Evolutionary conservation across 2,797 vertebrate genomes (phyloP).

Genomic region (Gymnoscopelus braueri): DNA sequence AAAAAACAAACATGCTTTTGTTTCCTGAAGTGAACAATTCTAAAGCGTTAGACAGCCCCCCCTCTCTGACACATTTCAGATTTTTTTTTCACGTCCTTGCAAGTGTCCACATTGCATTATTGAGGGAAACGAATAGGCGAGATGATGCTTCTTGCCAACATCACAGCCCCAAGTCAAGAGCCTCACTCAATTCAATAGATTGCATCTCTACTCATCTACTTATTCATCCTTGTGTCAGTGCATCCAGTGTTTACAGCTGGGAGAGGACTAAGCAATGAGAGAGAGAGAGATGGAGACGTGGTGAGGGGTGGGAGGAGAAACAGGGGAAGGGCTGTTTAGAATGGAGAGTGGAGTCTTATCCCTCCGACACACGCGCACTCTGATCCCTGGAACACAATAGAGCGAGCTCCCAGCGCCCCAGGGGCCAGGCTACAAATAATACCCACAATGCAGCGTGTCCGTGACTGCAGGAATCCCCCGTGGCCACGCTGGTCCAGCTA

Average conservation of each 20-base stretch:
- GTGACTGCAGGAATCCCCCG: slow-evolving; percentile 70
- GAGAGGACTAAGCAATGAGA: slow-evolving; percentile 50
- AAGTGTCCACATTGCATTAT: slow-evolving; percentile 12
- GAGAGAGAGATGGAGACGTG: slow-evolving; percentile 1
- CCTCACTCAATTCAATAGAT: slow-evolving; percentile 41
- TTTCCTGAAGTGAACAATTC: too few species aligned
- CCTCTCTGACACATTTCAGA: too few species aligned
- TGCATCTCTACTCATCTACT: slow-evolving; percentile 50
- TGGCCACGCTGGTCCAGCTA: slow-evolving; percentile 63
- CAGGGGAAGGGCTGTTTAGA: slow-evolving; percentile 44
- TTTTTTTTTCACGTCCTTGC: too few species aligned
- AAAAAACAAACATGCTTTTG: slow-evolving; percentile 42
- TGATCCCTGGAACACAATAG: slow-evolving; percentile 71
- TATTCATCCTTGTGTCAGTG: slow-evolving; percentile 22
- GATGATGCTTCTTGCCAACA: slow-evolving; percentile 55
- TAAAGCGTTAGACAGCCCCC: too few species aligned
- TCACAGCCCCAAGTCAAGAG: slow-evolving; percentile 25
- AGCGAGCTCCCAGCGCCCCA: slow-evolving; percentile 48
- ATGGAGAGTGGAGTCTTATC: slow-evolving; percentile 54
- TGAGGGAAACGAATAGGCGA: slow-evolving; percentile 39
- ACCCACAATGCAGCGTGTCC: slow-evolving; percentile 73
- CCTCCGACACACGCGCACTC: slow-evolving; percentile 64
- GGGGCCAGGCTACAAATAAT: slow-evolving; percentile 71
- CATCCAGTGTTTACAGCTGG: slow-evolving; percentile 45
- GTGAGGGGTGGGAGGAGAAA: neutral